Conservation (phyloP, 2,888 invertebrate genomes). For the Pyrochroa serraticornis region DNA sequence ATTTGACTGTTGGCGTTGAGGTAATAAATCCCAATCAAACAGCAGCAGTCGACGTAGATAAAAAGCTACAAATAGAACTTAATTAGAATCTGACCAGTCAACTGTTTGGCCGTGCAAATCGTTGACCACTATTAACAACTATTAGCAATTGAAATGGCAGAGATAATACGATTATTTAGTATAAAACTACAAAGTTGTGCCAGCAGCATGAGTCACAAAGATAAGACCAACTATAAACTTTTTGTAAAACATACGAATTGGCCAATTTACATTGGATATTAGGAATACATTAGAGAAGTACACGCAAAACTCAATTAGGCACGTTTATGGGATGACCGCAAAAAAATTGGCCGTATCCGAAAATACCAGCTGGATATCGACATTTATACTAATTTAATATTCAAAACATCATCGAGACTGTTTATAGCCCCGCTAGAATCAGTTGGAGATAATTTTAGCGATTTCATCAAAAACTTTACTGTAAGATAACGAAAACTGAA, state of each 20-base stretch:
- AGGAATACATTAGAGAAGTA: not conserved
- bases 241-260: no score
- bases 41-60: no score
- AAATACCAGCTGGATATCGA: slow-evolving; percentile 10
- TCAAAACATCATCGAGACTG: slow-evolving; percentile 17
- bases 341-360: not conserved
- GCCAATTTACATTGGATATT: not conserved
- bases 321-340: not conserved
- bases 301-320: not conserved
- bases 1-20: no score
- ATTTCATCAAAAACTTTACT: not conserved
- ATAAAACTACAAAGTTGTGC: no score
- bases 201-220: slow-evolving; percentile 12
- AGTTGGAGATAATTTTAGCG: slow-evolving; percentile 7
- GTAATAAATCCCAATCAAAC: no score
- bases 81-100: no score
- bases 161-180: no score
- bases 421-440: slow-evolving; percentile 11
- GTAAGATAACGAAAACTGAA: no score
- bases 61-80: no score
- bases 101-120: no score
- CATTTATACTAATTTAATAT: slow-evolving; percentile 21
- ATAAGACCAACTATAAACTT: not conserved
- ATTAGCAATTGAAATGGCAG: no score
- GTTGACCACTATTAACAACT: no score